Base-by-base conservation (phyloP, 2,113 vertebrate species). In the Sclerurus mexicanus region DNA sequence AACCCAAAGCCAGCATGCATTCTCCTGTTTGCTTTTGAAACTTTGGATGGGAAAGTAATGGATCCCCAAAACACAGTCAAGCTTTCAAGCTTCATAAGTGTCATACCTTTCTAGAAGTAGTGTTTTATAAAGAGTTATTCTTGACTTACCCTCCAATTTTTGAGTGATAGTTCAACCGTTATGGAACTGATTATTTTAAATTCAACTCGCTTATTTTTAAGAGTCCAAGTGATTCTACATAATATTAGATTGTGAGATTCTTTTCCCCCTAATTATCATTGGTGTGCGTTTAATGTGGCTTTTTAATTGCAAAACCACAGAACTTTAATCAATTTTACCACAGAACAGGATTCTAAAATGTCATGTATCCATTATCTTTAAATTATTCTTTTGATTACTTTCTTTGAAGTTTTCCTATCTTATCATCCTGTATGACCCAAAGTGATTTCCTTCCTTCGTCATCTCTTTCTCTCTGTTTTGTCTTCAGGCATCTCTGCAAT, bases 361-460 rank as follows among this genome's bases (percentile, higher is more conserved):
- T 79, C 66, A 62, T 25, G 2, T 87, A 87, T 73, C 25, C 23
- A 7, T 94, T 87, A 91, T 76, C 81, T 95, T 82, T 53, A 76
- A 93, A 76, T 93, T 87, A 66, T 58, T 93, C 49, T 82, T 89
- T 76, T 82, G 59, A 85, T 94, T 94, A 27, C 35, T 90, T 94
- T 42, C 89, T 94, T 96, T 93, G 82, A 95, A 94, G 63, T 91
- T 90, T 79, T 83, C 19, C 62, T 73, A 27, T 89, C 78, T 91
- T 69, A 78, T 33, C 46, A 89, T 91, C 55, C 35, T 68, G 0
- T 44, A 18, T 85, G 53, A 85, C 81, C 72, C 64, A 79, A 31
- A 93, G 50, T 27, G 39, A 55, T 74, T 85, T 84, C 23, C 39
- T 94, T 83, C 68, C 37, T 55, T 74, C 46, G 27, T 59, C 4